Conservation (phyloP, 2,888 invertebrate species). For the Drosophila parthenogenetica region DNA sequence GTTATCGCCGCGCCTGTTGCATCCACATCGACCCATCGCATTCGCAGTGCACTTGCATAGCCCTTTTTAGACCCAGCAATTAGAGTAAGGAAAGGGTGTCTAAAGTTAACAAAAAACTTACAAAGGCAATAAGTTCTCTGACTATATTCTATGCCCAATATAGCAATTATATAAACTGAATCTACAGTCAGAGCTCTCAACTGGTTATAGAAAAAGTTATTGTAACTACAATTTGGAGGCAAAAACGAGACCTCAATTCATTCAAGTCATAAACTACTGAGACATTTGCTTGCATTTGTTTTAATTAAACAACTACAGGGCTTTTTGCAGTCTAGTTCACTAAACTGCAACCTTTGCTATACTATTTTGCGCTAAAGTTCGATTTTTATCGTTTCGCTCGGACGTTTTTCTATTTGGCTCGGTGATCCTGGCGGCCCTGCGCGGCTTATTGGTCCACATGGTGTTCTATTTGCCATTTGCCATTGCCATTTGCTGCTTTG, state of each 20-base stretch:
- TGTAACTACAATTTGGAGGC: no score
- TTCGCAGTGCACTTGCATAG: conserved; percentile 14
- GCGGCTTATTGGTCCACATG: conserved; percentile 63
- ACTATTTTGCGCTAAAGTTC: conserved; percentile 64
- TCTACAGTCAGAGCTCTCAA: no score
- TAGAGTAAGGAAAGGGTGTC: neutral
- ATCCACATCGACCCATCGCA: conserved; percentile 34
- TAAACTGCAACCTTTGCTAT: neutral
- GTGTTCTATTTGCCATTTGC: conserved; percentile 36
- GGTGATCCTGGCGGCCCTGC: conserved; percentile 22
- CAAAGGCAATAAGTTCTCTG: no score
- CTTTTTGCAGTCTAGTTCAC: neutral
- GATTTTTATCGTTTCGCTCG: conserved; percentile 71
- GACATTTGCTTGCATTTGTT: no score
- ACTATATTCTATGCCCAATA: no score
- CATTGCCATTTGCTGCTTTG: conserved; percentile 51
- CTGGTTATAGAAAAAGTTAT: no score
- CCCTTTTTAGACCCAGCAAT: neutral
- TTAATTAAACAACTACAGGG: neutral
- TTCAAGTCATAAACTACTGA: no score
- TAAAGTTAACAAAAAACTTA: neutral
- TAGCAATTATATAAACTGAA: no score
- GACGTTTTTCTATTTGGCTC: conserved; percentile 14
- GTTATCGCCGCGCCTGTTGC: conserved; percentile 77
- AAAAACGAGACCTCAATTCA: no score